Conservation (phyloP, 2,888 invertebrate genomes). For the Calliopum simillimum region DNA sequence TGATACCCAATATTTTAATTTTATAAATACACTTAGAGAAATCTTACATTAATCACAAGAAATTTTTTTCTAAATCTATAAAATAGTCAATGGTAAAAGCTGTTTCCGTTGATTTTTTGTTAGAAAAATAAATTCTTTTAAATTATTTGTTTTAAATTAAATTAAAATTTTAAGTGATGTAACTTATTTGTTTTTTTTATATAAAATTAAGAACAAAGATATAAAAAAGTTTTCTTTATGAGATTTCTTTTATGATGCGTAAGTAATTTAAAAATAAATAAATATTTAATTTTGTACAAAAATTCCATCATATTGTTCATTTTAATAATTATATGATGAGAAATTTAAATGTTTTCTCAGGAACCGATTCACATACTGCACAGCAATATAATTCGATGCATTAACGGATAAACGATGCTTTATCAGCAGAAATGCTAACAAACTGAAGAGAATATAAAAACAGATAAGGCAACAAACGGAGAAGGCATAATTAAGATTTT, state of each 20-base stretch:
- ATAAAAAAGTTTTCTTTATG: too few species aligned
- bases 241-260: too few species aligned
- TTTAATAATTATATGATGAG: slow-evolving; percentile 63
- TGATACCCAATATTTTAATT: neutral
- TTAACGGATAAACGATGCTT: slow-evolving; percentile 76
- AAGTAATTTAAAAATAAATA: neutral
- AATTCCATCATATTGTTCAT: neutral
- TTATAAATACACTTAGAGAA: neutral
- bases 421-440: slow-evolving; percentile 78
- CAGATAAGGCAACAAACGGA: slow-evolving; percentile 76
- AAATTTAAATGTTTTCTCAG: slow-evolving; percentile 75
- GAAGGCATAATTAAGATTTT: slow-evolving; percentile 75
- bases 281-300: neutral
- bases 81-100: slow-evolving; percentile 1
- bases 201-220: too few species aligned
- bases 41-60: neutral
- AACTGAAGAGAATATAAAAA: slow-evolving; percentile 78
- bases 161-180: too few species aligned
- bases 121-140: neutral
- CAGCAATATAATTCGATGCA: slow-evolving; percentile 75
- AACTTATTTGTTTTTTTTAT: too few species aligned
- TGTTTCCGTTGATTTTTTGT: neutral
- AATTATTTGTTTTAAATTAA: too few species aligned
- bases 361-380: slow-evolving; percentile 77
- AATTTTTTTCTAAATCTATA: neutral